A percentile compares a stretch with the other conserved stretches of the same genome.
phyloP scores from a whole-genome alignment of 2,797 vertebrate genomes.

The Melanogrammus aeglefinus region DNA sequence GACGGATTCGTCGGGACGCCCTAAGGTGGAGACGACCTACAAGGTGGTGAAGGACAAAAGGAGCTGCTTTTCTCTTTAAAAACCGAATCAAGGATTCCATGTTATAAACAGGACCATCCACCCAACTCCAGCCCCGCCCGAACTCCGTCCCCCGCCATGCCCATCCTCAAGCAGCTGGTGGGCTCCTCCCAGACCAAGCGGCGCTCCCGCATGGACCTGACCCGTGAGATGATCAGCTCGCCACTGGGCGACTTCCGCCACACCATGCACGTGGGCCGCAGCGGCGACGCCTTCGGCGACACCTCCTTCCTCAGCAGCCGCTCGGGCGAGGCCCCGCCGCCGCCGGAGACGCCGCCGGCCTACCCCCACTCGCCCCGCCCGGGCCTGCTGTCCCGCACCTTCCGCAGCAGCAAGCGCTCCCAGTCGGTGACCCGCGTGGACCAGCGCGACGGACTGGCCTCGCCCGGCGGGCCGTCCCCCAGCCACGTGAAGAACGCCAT shows the following conservation, averaged over 20 bases:
- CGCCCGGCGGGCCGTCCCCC: conserved; percentile 83
- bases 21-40: background rate
- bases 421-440: conserved; percentile 92
- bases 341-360: conserved; percentile 38
- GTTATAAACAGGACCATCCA: too few relatives aligned
- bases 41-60: background rate
- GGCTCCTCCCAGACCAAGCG: conserved; percentile 89
- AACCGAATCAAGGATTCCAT: background rate
- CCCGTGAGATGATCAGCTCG: conserved; percentile 97
- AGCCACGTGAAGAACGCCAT: conserved; percentile 93
- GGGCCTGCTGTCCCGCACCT: conserved; percentile 88
- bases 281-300: conserved; percentile 94
- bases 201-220: conserved; percentile 89
- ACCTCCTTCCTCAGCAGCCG: conserved; percentile 94
- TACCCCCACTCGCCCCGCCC: conserved; percentile 81
- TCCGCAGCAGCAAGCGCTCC: conserved; percentile 93
- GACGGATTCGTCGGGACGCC: too few relatives aligned
- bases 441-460: conserved; percentile 68
- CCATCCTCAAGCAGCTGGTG: conserved; percentile 94
- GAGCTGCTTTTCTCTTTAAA: background rate
- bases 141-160: conserved; percentile 71
- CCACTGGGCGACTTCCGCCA: conserved; percentile 96
- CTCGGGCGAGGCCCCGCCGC: conserved; percentile 77
- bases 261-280: conserved; percentile 97
- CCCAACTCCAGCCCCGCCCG: too few relatives aligned